Evolutionary conservation across 2,888 invertebrate genomes (phyloP).

Genomic region (Monochamus alternatus): DNA sequence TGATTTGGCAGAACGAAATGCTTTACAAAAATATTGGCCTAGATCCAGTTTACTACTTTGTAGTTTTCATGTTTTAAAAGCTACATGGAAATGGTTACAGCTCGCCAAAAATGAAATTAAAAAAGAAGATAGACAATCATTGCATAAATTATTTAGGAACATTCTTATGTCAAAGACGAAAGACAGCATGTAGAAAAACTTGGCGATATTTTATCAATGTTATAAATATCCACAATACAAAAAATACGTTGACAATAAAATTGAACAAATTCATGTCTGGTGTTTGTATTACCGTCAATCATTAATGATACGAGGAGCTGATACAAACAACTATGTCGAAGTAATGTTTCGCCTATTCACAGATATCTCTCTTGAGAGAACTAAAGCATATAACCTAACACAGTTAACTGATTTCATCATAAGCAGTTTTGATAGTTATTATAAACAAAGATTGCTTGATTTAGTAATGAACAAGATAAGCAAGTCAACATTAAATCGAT

Average conservation of each 20-base stretch:
- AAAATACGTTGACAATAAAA: conserved; percentile 34
- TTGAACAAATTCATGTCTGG: conserved; percentile 9
- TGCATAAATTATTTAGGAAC: conserved; percentile 29
- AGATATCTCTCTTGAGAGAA: conserved; percentile 36
- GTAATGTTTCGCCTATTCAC: conserved; percentile 38
- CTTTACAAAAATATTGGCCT: conserved; percentile 37
- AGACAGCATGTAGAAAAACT: conserved; percentile 14
- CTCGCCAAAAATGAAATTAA: conserved; percentile 16
- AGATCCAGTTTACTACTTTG: conserved; percentile 36
- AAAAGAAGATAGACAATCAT: conserved; percentile 27
- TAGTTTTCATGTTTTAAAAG: conserved; percentile 41
- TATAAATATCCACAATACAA: conserved; percentile 33
- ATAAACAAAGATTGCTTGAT: conserved; percentile 44
- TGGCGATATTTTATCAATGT: conserved; percentile 1
- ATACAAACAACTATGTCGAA: conserved; percentile 42
- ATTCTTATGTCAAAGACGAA: conserved; percentile 32
- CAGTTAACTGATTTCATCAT: conserved; percentile 42
- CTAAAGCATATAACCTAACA: conserved; percentile 41
- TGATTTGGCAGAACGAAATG: conserved; percentile 36
- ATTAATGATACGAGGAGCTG: conserved; percentile 37
- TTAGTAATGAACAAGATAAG: conserved; percentile 40
- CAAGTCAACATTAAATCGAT: conserved; percentile 20
- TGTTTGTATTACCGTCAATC: conserved; percentile 28
- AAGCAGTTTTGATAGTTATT: conserved; percentile 37
- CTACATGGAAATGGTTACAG: conserved; percentile 25